A percentile compares a stretch with the other conserved stretches of the same genome.
Conservation (phyloP, 2,888 invertebrate species). For the Athrips mouffetella region DNA sequence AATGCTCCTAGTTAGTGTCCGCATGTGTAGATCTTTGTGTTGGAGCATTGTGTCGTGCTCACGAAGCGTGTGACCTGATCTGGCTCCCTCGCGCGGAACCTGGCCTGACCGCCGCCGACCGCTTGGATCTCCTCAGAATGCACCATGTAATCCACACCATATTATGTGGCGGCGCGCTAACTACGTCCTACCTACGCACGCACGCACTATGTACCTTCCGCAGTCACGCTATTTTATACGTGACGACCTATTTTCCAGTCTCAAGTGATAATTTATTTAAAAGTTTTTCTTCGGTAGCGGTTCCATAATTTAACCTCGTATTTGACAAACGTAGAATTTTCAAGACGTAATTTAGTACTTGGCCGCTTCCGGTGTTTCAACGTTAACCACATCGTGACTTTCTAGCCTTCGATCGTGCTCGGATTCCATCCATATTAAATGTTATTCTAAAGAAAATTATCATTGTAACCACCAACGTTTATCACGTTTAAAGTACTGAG, state of each 20-base stretch:
- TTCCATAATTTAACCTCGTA: too few species aligned
- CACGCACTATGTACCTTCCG: not conserved
- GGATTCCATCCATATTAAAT: too few species aligned
- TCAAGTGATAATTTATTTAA: too few species aligned
- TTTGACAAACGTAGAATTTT: too few species aligned
- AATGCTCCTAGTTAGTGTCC: constrained; percentile 11
- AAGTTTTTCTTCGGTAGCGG: too few species aligned
- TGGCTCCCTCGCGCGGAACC: constrained; percentile 61
- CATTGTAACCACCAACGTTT: too few species aligned
- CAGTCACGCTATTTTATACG: not conserved
- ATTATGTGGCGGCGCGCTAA: constrained; percentile 27
- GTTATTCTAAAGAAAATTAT: too few species aligned
- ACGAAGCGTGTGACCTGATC: constrained; percentile 64
- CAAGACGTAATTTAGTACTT: not conserved
- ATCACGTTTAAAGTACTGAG: too few species aligned
- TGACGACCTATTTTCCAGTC: too few species aligned
- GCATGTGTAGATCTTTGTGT: constrained; percentile 31
- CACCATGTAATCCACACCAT: constrained; percentile 61
- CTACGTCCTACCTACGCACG: too few species aligned
- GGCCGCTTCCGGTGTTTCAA: too few species aligned
- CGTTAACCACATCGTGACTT: constrained; percentile 5
- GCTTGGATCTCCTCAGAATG: not conserved
- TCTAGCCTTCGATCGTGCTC: not conserved
- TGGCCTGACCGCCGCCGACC: constrained; percentile 43
- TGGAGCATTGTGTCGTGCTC: constrained; percentile 56